Evolutionary conservation across 1,140 invertebrate species (phyloP).

Genomic region (Euura saliciscinereae): DNA sequence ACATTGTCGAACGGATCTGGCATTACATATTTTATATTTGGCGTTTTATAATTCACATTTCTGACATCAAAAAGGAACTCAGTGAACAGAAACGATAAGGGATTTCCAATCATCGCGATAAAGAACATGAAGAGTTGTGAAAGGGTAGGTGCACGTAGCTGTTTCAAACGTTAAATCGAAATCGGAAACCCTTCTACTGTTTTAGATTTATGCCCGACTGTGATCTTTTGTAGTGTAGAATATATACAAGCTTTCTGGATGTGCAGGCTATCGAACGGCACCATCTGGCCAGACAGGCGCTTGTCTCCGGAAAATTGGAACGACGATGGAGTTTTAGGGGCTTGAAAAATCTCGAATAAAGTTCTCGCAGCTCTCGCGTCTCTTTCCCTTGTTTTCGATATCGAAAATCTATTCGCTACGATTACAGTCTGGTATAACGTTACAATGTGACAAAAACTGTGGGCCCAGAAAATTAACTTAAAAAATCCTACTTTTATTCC

Average conservation of each 20-base stretch:
- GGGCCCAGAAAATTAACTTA: too few species aligned
- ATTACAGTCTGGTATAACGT: background rate
- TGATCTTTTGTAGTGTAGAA: background rate
- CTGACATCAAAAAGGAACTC: too few species aligned
- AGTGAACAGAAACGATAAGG: too few species aligned
- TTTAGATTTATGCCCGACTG: conserved; percentile 7
- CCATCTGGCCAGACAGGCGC: background rate
- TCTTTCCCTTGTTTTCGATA: background rate
- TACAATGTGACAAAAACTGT: too few species aligned
- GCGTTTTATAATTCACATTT: too few species aligned
- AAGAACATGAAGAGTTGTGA: too few species aligned
- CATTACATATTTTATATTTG: too few species aligned
- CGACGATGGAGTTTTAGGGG: background rate
- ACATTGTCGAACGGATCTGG: too few species aligned
- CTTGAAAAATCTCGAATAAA: background rate
- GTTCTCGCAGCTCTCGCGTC: background rate
- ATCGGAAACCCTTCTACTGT: background rate
- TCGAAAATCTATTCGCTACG: background rate
- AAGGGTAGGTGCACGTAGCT: too few species aligned
- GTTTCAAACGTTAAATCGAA: too few species aligned
- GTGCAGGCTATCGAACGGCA: background rate
- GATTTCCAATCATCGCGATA: too few species aligned
- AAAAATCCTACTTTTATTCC: too few species aligned
- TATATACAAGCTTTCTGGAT: background rate
- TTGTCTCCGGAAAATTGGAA: conserved; percentile 5